These are phyloP conservation scores for Rhyacophila evoluta DNA, from an alignment of 2,888 invertebrate genomes.

Conservation along the genomic window DNA sequence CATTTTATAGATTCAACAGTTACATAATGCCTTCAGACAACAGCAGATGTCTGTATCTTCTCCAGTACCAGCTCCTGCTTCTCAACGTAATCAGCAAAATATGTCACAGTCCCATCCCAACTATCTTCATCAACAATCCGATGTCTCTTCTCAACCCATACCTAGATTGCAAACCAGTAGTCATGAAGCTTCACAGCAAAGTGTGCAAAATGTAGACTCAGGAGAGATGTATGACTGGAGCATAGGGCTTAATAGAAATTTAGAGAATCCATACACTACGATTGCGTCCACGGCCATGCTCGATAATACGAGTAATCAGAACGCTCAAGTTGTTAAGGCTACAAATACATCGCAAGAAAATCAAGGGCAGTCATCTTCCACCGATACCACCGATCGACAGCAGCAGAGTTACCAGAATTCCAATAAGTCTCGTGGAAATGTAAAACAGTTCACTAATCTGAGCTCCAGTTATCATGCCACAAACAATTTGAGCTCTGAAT, in stretches of 20 bases:
- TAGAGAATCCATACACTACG: slow-evolving; percentile 52
- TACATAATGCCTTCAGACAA: slow-evolving; percentile 59
- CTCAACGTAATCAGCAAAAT: slow-evolving; percentile 56
- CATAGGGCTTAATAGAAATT: slow-evolving; percentile 11
- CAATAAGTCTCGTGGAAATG: slow-evolving; percentile 30
- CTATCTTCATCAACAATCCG: slow-evolving; percentile 28
- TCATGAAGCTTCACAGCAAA: background rate
- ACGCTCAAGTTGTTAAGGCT: slow-evolving; percentile 7
- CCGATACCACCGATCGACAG: background rate
- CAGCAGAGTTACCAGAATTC: slow-evolving; percentile 35
- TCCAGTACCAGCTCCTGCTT: slow-evolving; percentile 58
- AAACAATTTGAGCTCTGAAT: slow-evolving; percentile 73
- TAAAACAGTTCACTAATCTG: slow-evolving; percentile 40
- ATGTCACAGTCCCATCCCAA: slow-evolving; percentile 66
- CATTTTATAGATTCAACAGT: slow-evolving; percentile 28
- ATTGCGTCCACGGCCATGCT: slow-evolving; percentile 52
- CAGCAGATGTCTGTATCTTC: slow-evolving; percentile 67
- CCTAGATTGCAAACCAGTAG: background rate
- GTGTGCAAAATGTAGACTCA: background rate
- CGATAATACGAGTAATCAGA: slow-evolving; percentile 19
- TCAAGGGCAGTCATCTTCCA: slow-evolving; percentile 31
- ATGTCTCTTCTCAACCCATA: background rate
- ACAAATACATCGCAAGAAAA: background rate
- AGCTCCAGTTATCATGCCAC: slow-evolving; percentile 56
- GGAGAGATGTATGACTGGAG: slow-evolving; percentile 15